Base-by-base conservation (phyloP, 1,140 invertebrate genomes). In the Scaptomyza graminum region DNA sequence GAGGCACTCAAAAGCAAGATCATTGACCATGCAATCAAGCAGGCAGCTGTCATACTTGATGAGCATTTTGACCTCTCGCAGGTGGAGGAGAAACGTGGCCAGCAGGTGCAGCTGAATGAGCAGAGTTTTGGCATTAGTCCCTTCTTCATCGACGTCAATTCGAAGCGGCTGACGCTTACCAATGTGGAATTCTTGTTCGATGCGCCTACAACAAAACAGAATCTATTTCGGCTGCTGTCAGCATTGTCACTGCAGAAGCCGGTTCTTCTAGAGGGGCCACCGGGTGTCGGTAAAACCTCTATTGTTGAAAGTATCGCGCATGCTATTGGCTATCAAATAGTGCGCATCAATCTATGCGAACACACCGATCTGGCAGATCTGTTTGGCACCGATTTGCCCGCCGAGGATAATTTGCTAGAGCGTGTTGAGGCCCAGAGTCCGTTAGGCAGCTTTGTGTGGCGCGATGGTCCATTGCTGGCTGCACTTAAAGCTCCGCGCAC, bases 321-420 rank as follows among this genome's bases (percentile, higher is more conserved):
- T 91, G 94, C 95, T 4, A 95, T 97, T 22, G 96, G 97, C 0
- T 94, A 98, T 91, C 93, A 93, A 81, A 93, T 99, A 7, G 95
- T 98, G 12, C 93, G 99, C 41, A 98, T 99, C 47, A 99, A 99
- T 94, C 93, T 99, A 11, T 99, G 98, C 44, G 99, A 99, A 90
- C 99, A 99, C 93, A 99, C 99, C 0, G 99, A 99, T 93, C 95
- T 99, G 50, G 97, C 96, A 15, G 99, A 99, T 93, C 93, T 99
- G 12, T 99, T 99, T 93, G 99, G 99, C 47, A 96, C 98, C 43
- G 99, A 99, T 93, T 93, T 99, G 51, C 99, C 99, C 0, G 95
- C 98, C 2, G 97, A 99, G 93, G 97, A 97, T 66, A 90, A 90
- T 59, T 60, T 85, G 0, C 56, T 89, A 0, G 74, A 76, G 43